Evolutionary conservation across 1,140 invertebrate species (phyloP).

Genomic region (Aphidius gifuensis): DNA sequence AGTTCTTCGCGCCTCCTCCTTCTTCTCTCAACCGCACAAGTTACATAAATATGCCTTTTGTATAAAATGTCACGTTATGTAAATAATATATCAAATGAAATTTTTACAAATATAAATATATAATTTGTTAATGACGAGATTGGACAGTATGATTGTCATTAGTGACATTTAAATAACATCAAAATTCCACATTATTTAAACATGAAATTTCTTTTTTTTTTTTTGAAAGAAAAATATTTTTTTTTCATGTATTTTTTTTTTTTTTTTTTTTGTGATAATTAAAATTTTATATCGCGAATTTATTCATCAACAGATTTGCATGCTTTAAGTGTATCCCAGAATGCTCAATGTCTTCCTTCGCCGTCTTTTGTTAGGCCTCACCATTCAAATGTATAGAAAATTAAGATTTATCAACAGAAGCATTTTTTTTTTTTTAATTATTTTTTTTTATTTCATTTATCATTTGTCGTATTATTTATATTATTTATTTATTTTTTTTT

Average conservation of each 20-base stretch:
- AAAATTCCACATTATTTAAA: background rate
- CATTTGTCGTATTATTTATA: slow-evolving; percentile 26
- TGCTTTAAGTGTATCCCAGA: slow-evolving; percentile 55
- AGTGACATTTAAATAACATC: background rate
- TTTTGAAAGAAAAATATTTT: no score
- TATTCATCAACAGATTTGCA: slow-evolving; percentile 41
- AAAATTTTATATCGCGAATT: background rate
- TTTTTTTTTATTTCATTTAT: slow-evolving; percentile 13
- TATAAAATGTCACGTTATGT: background rate
- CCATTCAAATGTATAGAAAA: slow-evolving; percentile 24
- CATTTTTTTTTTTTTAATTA: no score
- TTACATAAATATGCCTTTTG: slow-evolving; percentile 5
- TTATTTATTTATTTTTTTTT: slow-evolving; percentile 25
- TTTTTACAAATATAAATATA: no score
- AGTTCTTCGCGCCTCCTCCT: slow-evolving; percentile 12
- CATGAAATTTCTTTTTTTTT: background rate
- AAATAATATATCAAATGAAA: background rate
- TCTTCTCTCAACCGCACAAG: slow-evolving; percentile 10
- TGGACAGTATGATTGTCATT: slow-evolving; percentile 1
- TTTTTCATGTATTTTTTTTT: no score
- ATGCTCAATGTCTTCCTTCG: slow-evolving; percentile 52
- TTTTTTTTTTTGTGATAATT: no score
- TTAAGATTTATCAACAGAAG: slow-evolving; percentile 29
- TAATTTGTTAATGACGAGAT: background rate
- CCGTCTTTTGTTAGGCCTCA: slow-evolving; percentile 37